phyloP scores from a whole-genome alignment of 35 echinoderm and acorn worm species.

The Apostichopus parvimensis region DNA sequence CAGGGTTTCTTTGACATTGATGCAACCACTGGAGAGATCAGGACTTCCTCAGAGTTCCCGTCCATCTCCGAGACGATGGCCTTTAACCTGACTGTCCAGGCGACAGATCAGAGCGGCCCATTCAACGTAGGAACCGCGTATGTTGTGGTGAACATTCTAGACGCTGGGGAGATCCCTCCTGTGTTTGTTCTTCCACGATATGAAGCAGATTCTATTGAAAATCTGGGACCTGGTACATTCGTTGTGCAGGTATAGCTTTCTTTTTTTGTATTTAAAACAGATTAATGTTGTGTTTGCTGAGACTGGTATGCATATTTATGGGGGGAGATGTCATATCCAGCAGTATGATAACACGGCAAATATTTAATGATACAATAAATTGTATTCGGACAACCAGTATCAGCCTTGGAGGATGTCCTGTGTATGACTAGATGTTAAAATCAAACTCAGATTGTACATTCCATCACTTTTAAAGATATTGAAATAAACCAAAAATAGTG shows the following conservation, averaged over 20 bases:
- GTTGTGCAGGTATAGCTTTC: slow-evolving; percentile 18
- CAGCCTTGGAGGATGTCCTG: too few relatives aligned
- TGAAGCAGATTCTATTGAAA: slow-evolving; percentile 33
- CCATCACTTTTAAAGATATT: too few relatives aligned
- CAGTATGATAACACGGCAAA: too few relatives aligned
- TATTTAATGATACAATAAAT: too few relatives aligned
- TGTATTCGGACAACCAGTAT: too few relatives aligned
- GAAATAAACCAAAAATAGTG: too few relatives aligned
- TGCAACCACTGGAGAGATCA: slow-evolving; percentile 16
- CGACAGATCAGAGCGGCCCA: not conserved
- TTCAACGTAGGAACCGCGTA: slow-evolving; percentile 36
- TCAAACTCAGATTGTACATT: too few relatives aligned
- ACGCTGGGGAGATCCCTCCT: slow-evolving; percentile 43
- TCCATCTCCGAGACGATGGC: slow-evolving; percentile 22
- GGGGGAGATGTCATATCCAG: too few relatives aligned
- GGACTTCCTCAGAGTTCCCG: not conserved
- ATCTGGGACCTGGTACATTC: slow-evolving; percentile 22
- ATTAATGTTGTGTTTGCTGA: too few relatives aligned
- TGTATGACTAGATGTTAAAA: too few relatives aligned
- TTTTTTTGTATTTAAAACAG: too few relatives aligned
- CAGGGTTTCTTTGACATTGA: slow-evolving; percentile 39
- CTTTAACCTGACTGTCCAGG: slow-evolving; percentile 31
- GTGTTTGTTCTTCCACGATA: slow-evolving; percentile 38
- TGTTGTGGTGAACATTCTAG: slow-evolving; percentile 30
- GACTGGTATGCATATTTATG: too few relatives aligned